Evolutionary conservation across 1,140 invertebrate genomes (phyloP), one percentile per base, ranked within the genome.

Genomic region (Streblospio benedicti): DNA sequence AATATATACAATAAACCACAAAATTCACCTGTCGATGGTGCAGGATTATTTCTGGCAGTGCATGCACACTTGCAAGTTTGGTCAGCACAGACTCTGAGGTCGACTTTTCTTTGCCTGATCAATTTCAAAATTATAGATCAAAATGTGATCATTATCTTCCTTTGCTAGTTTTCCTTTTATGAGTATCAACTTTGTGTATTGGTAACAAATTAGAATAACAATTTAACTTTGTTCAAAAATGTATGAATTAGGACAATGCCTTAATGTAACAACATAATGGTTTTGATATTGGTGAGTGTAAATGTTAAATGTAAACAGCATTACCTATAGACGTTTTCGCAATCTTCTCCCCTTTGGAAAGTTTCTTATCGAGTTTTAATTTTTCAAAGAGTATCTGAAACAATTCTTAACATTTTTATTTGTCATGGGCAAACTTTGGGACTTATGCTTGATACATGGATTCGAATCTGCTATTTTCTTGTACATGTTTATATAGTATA

Each of bases 71-170:
- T 16, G 67, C 60, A 3, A 84, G 66, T 31, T 75, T 71, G 0
- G 75, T 75, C 16, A 84, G 67, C 71, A 79, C 79, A 53, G 75
- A 59, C 67, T 84, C 82, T 1, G 80, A 80, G 25, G 83, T 84
- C 28, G 82, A 83, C 62, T 81, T 83, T 57, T 70, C n/a, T 65
- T 4, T 77, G 76, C 35, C 76, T 77, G 16, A 71, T 66, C 33
- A 70, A 61, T 6, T n/a, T n/a, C n/a, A n/a, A n/a, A n/a, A n/a
- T n/a, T n/a, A n/a, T n/a, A n/a, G n/a, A n/a, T n/a, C n/a, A n/a
- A n/a, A n/a, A n/a, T n/a, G n/a, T n/a, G n/a, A n/a, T n/a, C n/a
- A n/a, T n/a, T n/a, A n/a, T n/a, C n/a, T n/a, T n/a, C n/a, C n/a
- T n/a, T n/a, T n/a, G n/a, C n/a, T n/a, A n/a, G n/a, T n/a, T n/a